Base-by-base conservation (phyloP, 2,797 vertebrate species). In the Diceros bicornis region DNA sequence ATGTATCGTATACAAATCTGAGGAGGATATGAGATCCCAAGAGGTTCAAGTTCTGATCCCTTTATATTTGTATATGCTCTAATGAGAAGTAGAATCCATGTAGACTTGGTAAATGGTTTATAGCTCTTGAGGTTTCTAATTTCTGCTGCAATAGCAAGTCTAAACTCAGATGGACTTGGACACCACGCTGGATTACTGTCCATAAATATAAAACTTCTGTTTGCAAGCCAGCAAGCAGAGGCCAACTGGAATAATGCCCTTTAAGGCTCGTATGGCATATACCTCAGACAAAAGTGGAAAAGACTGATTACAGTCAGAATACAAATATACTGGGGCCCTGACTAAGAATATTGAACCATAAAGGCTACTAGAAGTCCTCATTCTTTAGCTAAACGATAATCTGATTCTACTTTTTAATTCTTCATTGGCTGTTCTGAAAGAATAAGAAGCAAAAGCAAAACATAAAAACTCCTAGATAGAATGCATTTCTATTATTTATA, bases 121-220 rank as follows among this genome's bases (percentile, higher is more conserved):
- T 3, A 75, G 29, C n/a, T 72, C 87, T 55, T 27, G n/a, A 94
- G 81, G 85, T 78, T 94, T 96, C 71, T 81, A 23, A 2, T 95
- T 95, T 96, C 88, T 96, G 94, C 95, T 95, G n/a, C 61, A 81
- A 85, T 44, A 83, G 93, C 91, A 86, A 11, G 94, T 97, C 97
- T 97, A 89, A 95, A 89, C 68, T 97, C 81, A 74, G 82, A 78
- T 66, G 14, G 34, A 14, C 90, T 93, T 97, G 81, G 96, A 78
- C 89, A 79, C 86, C 47, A 8, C 34, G 69, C 94, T 91, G 74
- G 59, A 69, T 94, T 74, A 64, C 91, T 83, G 47, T 89, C 91
- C 77, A 37, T 92, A 96, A 97, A 97, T 95, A 91, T 23, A 68
- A 78, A 85, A 83, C 68, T 86, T 27, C 84, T 79, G 29, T 72